These are phyloP conservation scores for Philhelius pedissequus DNA, from an alignment of 2,888 invertebrate genomes.

Conservation along the genomic window DNA sequence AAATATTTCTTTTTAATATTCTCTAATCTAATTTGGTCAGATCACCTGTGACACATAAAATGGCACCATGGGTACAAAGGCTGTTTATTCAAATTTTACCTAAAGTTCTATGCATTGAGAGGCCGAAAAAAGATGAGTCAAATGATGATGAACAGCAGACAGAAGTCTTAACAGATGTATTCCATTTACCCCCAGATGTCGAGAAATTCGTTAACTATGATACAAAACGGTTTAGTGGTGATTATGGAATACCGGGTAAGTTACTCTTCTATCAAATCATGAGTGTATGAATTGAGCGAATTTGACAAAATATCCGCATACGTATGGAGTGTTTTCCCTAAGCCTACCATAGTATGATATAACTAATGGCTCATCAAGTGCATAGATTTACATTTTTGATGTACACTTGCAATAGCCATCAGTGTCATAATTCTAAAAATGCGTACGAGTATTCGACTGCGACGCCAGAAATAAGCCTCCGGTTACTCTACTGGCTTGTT, in stretches of 20 bases:
- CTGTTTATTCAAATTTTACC: conserved; percentile 92
- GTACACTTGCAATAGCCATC: too few species aligned
- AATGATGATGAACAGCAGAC: conserved; percentile 82
- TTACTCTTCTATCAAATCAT: too few species aligned
- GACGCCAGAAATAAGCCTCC: too few species aligned
- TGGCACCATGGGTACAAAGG: conserved; percentile 94
- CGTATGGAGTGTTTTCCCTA: too few species aligned
- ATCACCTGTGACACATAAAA: conserved; percentile 94
- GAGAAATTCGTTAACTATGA: conserved; percentile 84
- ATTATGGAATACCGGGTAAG: conserved; percentile 85
- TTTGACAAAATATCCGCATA: too few species aligned
- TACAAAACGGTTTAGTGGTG: conserved; percentile 83
- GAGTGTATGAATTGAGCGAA: too few species aligned
- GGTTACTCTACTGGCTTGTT: too few species aligned
- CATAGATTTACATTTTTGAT: too few species aligned
- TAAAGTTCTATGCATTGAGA: conserved; percentile 91
- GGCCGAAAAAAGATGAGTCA: conserved; percentile 89
- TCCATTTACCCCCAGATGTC: conserved; percentile 84
- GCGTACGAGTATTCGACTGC: too few species aligned
- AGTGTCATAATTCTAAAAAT: too few species aligned
- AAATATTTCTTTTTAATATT: neutral
- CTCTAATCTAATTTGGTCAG: conserved; percentile 77
- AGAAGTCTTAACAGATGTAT: conserved; percentile 89
- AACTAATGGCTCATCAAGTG: too few species aligned
- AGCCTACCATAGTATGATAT: too few species aligned